A percentile compares a stretch with the other conserved stretches of the same genome.
Conservation (phyloP, 2,888 invertebrate genomes). For the Caenorhabditis panamensis region DNA sequence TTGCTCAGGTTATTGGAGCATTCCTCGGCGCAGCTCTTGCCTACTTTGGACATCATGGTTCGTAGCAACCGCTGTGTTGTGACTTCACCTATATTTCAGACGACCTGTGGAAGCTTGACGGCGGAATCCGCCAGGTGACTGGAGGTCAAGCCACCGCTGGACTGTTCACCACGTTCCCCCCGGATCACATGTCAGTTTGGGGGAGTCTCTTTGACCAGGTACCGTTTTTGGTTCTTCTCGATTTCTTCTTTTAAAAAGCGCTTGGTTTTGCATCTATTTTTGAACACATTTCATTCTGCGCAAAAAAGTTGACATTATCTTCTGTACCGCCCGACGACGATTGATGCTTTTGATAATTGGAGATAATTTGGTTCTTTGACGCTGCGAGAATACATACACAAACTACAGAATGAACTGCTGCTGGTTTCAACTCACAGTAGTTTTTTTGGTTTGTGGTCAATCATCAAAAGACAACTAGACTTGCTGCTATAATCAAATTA, state of each 20-base stretch:
- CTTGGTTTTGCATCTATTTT: slow-evolving; percentile 22
- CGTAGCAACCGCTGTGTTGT: not conserved
- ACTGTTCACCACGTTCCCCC: slow-evolving; percentile 84
- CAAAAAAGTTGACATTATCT: slow-evolving; percentile 3
- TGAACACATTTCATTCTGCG: not conserved
- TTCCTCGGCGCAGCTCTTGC: slow-evolving; percentile 78
- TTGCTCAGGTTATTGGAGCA: slow-evolving; percentile 78
- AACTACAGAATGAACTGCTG: slow-evolving; percentile 7
- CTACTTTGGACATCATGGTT: slow-evolving; percentile 80
- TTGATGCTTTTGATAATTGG: slow-evolving; percentile 43
- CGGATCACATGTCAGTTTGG: slow-evolving; percentile 81
- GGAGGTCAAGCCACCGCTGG: slow-evolving; percentile 83
- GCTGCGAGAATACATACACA: slow-evolving; percentile 11
- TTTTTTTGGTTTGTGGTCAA: slow-evolving; percentile 12
- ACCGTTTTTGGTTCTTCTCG: not conserved
- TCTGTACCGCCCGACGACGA: slow-evolving; percentile 9
- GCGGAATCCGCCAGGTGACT: slow-evolving; percentile 81
- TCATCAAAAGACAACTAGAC: slow-evolving; percentile 36
- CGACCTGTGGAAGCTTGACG: slow-evolving; percentile 81
- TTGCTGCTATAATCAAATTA: slow-evolving; percentile 46
- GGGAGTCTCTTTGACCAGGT: slow-evolving; percentile 84
- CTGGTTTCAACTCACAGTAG: not conserved
- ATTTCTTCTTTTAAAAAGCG: not conserved
- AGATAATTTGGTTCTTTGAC: slow-evolving; percentile 21
- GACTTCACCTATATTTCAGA: slow-evolving; percentile 65